These are phyloP conservation scores for Regulus satrapa DNA, from an alignment of 2,113 vertebrate genomes.

Conservation along the genomic window DNA sequence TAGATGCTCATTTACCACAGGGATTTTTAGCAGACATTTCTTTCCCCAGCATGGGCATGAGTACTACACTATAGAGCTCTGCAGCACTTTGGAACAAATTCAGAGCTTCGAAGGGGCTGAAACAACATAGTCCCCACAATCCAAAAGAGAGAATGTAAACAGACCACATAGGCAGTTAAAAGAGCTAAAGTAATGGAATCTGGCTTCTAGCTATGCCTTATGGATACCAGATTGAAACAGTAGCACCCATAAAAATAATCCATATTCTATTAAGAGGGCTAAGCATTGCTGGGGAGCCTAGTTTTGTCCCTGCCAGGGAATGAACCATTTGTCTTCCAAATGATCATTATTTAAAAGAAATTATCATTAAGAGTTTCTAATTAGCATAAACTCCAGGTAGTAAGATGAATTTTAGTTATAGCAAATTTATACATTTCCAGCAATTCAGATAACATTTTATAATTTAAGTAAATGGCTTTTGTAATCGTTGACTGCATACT, in stretches of 20 bases:
- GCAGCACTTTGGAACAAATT: not conserved
- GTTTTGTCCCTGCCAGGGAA: not conserved
- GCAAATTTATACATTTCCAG: not conserved
- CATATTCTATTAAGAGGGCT: not conserved
- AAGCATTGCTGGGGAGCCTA: not conserved
- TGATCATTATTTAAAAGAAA: not conserved
- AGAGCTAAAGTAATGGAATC: slow-evolving; percentile 12
- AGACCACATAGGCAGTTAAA: not conserved
- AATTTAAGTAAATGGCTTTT: not conserved
- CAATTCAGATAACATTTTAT: not conserved
- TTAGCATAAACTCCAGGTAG: not conserved
- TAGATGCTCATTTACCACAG: not conserved
- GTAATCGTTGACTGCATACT: not conserved
- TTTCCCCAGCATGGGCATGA: not conserved
- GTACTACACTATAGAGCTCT: not conserved
- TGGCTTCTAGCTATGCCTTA: slow-evolving; percentile 13
- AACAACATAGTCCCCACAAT: not conserved
- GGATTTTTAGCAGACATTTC: not conserved
- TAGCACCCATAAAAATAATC: slow-evolving; percentile 27
- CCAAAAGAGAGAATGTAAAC: not conserved
- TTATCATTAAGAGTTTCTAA: not conserved
- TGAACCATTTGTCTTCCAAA: not conserved
- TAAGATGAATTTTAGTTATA: not conserved
- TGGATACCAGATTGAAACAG: not conserved
- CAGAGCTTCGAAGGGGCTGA: not conserved